Conservation (phyloP, 2,113 vertebrate species). For the Phrynosoma platyrhinos region DNA sequence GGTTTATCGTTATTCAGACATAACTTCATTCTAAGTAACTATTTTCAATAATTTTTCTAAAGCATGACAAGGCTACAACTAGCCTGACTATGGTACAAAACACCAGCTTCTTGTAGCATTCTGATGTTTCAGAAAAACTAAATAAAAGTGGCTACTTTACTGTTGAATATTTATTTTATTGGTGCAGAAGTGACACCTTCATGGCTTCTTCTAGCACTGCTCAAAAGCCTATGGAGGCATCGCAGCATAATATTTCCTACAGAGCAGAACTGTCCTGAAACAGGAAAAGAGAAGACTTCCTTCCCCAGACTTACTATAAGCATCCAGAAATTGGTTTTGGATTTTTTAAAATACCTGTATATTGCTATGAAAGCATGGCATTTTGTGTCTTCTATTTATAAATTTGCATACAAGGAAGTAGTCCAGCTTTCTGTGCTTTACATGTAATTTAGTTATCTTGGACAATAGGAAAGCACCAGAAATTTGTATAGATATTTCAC, state of each 20-base stretch:
- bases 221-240: neutral
- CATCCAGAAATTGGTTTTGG: neutral
- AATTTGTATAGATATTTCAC: conserved; percentile 20
- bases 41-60: too few species aligned
- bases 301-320: neutral
- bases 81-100: too few species aligned
- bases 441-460: neutral
- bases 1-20: too few species aligned
- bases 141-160: too few species aligned
- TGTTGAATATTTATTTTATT: neutral
- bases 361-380: neutral
- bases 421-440: neutral
- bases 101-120: too few species aligned
- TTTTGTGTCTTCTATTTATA: neutral
- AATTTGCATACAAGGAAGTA: neutral
- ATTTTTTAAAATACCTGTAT: neutral
- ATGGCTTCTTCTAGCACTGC: neutral
- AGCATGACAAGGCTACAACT: too few species aligned
- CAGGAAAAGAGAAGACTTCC: neutral
- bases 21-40: neutral
- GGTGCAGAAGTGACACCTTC: neutral
- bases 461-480: neutral
- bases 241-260: neutral
- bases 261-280: neutral
- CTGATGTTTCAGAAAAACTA: too few species aligned